Conservation (phyloP, 2,113 vertebrate species). For the Prunella himalayana region DNA sequence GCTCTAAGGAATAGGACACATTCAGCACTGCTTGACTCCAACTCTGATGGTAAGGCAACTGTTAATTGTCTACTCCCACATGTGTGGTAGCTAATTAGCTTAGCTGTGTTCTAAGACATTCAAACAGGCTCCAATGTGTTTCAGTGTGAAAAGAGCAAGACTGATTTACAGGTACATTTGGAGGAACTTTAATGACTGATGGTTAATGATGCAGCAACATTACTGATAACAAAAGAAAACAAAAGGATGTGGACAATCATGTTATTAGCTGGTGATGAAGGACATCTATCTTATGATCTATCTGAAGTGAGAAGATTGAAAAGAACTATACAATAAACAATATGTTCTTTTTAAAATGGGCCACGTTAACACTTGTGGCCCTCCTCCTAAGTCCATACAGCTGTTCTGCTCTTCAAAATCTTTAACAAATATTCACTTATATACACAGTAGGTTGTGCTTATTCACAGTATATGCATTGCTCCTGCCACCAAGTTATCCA, state of each 20-base stretch:
- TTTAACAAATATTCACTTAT: not conserved
- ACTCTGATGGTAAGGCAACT: not conserved
- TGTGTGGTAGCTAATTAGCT: not conserved
- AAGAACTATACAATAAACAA: not conserved
- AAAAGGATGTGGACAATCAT: not conserved
- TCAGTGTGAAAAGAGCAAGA: not conserved
- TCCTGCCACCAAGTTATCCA: not conserved
- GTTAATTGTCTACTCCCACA: not conserved
- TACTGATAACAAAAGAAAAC: not conserved
- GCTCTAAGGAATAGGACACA: not conserved
- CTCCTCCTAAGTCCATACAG: not conserved
- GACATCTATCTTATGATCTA: not conserved
- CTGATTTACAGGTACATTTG: not conserved
- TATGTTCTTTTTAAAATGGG: not conserved
- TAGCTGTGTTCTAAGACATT: not conserved
- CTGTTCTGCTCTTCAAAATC: not conserved
- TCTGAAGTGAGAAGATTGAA: not conserved
- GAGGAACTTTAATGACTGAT: not conserved
- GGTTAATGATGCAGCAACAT: not conserved
- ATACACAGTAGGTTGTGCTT: not conserved
- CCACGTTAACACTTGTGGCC: fast-evolving
- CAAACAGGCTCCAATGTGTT: not conserved
- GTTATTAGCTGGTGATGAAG: not conserved
- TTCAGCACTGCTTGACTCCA: not conserved
- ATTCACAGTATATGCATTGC: not conserved